Evolutionary conservation across 1,140 invertebrate genomes (phyloP).

Genomic region (Contarinia nasturtii): DNA sequence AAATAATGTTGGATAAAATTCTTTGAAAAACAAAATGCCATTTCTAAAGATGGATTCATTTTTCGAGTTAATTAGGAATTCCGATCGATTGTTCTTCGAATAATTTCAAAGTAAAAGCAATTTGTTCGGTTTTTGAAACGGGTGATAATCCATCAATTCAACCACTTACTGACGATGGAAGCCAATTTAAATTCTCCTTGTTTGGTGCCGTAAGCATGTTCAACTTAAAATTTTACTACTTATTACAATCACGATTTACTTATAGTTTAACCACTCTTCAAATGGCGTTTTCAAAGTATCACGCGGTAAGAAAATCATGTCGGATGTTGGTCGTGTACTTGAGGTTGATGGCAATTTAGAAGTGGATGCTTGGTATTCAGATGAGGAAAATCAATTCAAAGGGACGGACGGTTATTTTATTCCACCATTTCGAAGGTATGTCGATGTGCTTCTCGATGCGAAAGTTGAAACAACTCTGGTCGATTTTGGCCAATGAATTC

Average conservation of each 20-base stretch:
- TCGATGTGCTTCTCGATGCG: too few species aligned
- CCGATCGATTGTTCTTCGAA: conserved; percentile 45
- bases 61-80: too few species aligned
- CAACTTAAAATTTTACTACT: too few species aligned
- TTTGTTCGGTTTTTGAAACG: conserved; percentile 42
- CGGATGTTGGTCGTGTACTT: conserved; percentile 43
- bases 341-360: conserved; percentile 33
- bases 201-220: conserved; percentile 37
- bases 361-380: conserved; percentile 34
- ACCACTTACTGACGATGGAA: conserved; percentile 30
- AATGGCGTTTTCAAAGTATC: conserved; percentile 34
- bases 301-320: conserved; percentile 43
- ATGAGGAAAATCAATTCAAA: conserved; percentile 42
- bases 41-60: too few species aligned
- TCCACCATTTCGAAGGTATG: conserved; percentile 46
- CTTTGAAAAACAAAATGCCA: too few species aligned
- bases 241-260: too few species aligned
- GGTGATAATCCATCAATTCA: conserved; percentile 29
- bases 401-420: conserved; percentile 66
- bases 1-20: too few species aligned
- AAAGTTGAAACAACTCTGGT: too few species aligned
- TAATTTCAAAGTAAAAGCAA: conserved; percentile 47
- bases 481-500: too few species aligned
- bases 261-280: conserved; percentile 19
- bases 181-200: conserved; percentile 44